Evolutionary conservation across 37 sponge, comb jelly and placozoan species (phyloP).

Genomic region (Tethya wilhelma): DNA sequence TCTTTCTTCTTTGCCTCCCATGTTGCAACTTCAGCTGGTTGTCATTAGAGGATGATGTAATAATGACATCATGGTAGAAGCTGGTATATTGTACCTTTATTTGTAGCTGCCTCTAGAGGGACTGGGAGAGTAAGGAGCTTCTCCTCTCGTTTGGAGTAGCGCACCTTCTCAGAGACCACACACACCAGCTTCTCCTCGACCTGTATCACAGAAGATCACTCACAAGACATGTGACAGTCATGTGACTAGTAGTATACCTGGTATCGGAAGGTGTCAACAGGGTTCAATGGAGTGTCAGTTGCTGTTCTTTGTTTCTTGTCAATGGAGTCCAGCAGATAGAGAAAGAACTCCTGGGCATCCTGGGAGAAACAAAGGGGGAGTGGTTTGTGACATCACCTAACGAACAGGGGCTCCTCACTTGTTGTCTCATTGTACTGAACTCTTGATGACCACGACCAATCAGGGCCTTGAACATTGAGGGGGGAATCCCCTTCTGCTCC

Average conservation of each 20-base stretch:
- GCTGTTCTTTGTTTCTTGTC: constrained; percentile 45
- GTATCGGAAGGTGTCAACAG: constrained; percentile 56
- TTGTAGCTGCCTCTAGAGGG: constrained; percentile 78
- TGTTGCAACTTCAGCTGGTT: constrained; percentile 49
- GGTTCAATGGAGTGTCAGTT: constrained; percentile 17
- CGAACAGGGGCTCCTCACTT: constrained; percentile 29
- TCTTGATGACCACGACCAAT: constrained; percentile 87
- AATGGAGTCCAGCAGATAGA: constrained; percentile 74
- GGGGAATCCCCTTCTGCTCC: constrained; percentile 66
- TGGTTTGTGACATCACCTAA: neutral
- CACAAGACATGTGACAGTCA: neutral
- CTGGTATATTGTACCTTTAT: constrained; percentile 33
- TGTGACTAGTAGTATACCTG: too few species aligned
- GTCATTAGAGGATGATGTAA: constrained; percentile 6
- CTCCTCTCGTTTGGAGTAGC: constrained; percentile 70
- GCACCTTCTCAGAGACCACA: constrained; percentile 68
- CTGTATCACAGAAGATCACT: constrained; percentile 10
- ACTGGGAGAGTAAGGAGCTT: constrained; percentile 70
- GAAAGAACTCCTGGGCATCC: constrained; percentile 90
- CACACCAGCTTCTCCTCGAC: constrained; percentile 85
- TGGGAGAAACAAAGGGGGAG: constrained; percentile 14
- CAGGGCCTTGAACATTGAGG: constrained; percentile 80
- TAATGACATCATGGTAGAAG: neutral
- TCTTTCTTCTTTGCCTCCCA: constrained; percentile 75
- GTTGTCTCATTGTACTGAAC: constrained; percentile 85